Evolutionary conservation across 2,888 invertebrate species (phyloP).

Genomic region (Unio delphinus): DNA sequence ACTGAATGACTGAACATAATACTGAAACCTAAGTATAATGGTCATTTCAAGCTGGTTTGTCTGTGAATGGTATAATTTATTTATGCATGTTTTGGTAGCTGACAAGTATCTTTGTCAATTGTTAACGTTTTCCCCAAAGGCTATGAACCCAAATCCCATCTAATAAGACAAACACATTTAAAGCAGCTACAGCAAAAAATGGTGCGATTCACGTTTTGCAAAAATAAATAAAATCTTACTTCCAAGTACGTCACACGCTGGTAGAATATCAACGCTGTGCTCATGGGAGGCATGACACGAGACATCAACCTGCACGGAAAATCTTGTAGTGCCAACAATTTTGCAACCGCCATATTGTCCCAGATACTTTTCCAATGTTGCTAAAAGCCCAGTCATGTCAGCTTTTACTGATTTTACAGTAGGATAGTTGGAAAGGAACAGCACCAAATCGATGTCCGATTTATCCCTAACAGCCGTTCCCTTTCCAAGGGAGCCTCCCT

Average conservation of each 20-base stretch:
- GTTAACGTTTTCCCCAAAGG: no score
- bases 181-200: no score
- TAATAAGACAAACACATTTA: no score
- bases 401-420: slow-evolving; percentile 2
- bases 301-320: slow-evolving; percentile 16
- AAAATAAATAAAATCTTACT: neutral
- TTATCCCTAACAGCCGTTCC: slow-evolving; percentile 28
- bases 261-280: slow-evolving; percentile 22
- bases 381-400: slow-evolving; percentile 2
- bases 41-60: no score
- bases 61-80: no score
- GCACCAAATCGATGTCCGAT: slow-evolving; percentile 27
- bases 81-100: no score
- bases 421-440: slow-evolving; percentile 12
- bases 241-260: slow-evolving; percentile 8
- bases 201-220: neutral
- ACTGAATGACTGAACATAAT: no score
- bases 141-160: no score
- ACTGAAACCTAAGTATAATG: no score
- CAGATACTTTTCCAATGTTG: slow-evolving; percentile 2
- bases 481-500: slow-evolving; percentile 34
- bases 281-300: slow-evolving; percentile 8
- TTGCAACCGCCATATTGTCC: neutral
- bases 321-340: slow-evolving; percentile 7
- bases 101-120: no score